These are phyloP conservation scores for Chymomyza procnemis DNA, from an alignment of 2,888 invertebrate genomes.

Conservation along the genomic window DNA sequence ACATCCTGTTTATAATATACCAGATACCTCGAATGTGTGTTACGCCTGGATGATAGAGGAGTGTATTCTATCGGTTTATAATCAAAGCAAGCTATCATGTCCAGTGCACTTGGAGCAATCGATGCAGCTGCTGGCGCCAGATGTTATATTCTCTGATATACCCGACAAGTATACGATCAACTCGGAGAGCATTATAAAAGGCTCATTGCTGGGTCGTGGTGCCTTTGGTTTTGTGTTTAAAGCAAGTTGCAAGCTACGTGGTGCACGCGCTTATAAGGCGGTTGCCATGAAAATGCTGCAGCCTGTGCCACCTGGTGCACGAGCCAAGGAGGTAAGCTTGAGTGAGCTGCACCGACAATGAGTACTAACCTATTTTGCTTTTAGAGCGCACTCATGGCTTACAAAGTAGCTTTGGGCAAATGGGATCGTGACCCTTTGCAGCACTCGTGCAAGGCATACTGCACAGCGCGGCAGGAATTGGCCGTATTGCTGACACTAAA, in stretches of 20 bases:
- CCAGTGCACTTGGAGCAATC: conserved; percentile 88
- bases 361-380: not conserved
- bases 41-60: conserved; percentile 97
- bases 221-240: conserved; percentile 98
- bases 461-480: conserved; percentile 96
- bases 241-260: conserved; percentile 84
- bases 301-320: conserved; percentile 89
- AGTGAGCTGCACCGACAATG: not conserved
- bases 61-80: conserved; percentile 93
- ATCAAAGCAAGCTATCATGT: conserved; percentile 85
- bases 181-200: conserved; percentile 88
- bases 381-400: conserved; percentile 78
- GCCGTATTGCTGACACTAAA: conserved; percentile 90
- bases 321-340: conserved; percentile 75
- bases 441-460: conserved; percentile 96
- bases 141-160: conserved; percentile 94
- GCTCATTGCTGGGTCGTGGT: conserved; percentile 92
- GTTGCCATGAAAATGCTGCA: conserved; percentile 98
- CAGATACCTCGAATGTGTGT: conserved; percentile 78
- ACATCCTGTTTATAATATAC: conserved; percentile 80
- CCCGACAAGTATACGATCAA: conserved; percentile 89
- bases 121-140: conserved; percentile 92
- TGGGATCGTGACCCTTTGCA: conserved; percentile 96
- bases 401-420: conserved; percentile 87
- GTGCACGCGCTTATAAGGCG: conserved; percentile 81